phyloP scores from a whole-genome alignment of 2,113 vertebrate species.

The Tauraco erythrolophus region DNA sequence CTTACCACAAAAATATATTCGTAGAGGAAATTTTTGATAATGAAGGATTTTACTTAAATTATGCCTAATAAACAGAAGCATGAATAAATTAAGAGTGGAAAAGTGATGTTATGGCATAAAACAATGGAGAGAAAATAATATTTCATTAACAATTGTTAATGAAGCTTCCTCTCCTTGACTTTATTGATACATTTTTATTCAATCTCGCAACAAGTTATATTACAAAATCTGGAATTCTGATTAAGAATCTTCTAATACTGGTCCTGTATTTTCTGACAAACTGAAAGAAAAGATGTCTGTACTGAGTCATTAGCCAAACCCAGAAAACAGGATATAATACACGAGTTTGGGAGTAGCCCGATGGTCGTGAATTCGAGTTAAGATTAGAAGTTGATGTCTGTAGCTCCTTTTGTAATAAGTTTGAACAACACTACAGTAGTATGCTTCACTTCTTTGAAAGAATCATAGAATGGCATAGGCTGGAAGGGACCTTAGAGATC shows the following conservation, averaged over 20 bases:
- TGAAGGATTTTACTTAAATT: not conserved
- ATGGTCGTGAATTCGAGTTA: not conserved
- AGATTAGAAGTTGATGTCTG: not conserved
- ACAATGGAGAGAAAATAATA: not conserved
- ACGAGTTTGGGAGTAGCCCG: not conserved
- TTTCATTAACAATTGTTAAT: not conserved
- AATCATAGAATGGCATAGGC: no score
- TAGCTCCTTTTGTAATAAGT: not conserved
- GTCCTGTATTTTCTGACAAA: not conserved
- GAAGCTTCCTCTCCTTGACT: not conserved
- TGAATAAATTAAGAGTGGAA: not conserved
- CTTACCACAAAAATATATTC: not conserved
- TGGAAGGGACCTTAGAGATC: no score
- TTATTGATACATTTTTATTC: not conserved
- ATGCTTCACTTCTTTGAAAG: not conserved
- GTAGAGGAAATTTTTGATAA: not conserved
- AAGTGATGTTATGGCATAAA: not conserved
- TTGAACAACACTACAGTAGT: not conserved
- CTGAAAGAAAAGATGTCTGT: not conserved
- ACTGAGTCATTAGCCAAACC: not conserved
- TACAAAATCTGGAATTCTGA: not conserved
- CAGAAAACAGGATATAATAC: not conserved
- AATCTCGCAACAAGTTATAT: not conserved
- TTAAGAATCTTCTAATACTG: not conserved
- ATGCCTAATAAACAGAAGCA: not conserved